Percentiles rank a stretch among this genome's conserved stretches.
Evolutionary conservation across 2,888 invertebrate species (phyloP).

Genomic region (Hemaris fuciformis): DNA sequence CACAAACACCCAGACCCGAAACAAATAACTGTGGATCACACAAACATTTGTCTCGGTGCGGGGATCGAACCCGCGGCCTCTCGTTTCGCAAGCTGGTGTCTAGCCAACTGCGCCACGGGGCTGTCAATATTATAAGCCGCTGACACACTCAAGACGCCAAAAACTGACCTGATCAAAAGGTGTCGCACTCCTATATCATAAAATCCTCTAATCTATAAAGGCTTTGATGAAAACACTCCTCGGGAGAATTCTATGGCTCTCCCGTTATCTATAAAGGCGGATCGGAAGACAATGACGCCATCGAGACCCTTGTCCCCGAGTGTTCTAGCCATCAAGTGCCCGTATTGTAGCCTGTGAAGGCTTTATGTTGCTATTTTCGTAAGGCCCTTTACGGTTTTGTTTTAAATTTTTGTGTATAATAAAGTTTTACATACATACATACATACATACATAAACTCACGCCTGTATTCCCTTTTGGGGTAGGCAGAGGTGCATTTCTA

Average conservation of each 20-base stretch:
- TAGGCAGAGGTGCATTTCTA: neutral
- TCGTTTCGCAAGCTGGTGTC: too few relatives aligned
- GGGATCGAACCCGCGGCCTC: too few relatives aligned
- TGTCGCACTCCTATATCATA: neutral
- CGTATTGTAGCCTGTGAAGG: neutral
- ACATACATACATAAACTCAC: too few relatives aligned
- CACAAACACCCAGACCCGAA: too few relatives aligned
- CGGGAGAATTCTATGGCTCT: neutral
- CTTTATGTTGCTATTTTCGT: neutral
- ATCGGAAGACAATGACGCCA: slow-evolving; percentile 15
- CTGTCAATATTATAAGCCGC: too few relatives aligned
- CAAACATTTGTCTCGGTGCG: too few relatives aligned
- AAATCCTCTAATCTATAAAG: slow-evolving; percentile 2
- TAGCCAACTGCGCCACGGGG: too few relatives aligned
- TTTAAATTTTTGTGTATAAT: too few relatives aligned
- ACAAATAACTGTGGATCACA: too few relatives aligned
- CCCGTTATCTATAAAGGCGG: slow-evolving; percentile 12
- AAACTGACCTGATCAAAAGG: neutral
- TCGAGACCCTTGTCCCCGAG: neutral
- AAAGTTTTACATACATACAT: too few relatives aligned
- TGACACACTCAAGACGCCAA: neutral
- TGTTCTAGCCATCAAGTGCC: slow-evolving; percentile 1
- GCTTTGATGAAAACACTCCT: neutral
- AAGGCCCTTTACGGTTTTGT: neutral
- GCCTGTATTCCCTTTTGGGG: too few relatives aligned